Evolutionary conservation across 2,797 vertebrate species (phyloP).

Genomic region (Tadarida brasiliensis): DNA sequence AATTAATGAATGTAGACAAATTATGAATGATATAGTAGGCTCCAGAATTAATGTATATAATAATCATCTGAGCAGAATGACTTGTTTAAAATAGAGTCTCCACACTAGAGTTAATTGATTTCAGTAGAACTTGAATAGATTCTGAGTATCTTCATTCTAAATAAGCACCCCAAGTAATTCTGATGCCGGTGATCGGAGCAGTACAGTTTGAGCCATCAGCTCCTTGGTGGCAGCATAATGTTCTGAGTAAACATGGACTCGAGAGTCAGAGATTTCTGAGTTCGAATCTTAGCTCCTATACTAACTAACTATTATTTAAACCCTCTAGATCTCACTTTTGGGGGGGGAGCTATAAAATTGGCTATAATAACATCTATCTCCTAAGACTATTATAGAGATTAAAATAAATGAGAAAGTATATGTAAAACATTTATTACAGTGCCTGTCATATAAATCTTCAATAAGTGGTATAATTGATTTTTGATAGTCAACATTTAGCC

Average conservation of each 20-base stretch:
- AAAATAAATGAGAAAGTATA: constrained; percentile 57
- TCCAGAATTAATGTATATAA: constrained; percentile 39
- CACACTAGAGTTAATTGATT: constrained; percentile 1
- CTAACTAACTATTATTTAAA: constrained; percentile 4
- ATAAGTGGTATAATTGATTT: constrained; percentile 51
- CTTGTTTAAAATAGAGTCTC: constrained; percentile 28
- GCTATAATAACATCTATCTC: neutral
- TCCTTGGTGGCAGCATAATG: neutral
- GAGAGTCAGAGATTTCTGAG: neutral
- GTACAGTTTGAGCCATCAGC: neutral
- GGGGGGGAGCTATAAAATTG: neutral
- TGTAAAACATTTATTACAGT: constrained; percentile 11
- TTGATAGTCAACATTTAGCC: constrained; percentile 33
- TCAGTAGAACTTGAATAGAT: constrained; percentile 1
- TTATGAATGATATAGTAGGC: neutral
- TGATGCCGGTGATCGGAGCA: constrained; percentile 17
- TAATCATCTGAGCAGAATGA: constrained; percentile 9
- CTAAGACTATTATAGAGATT: constrained; percentile 28
- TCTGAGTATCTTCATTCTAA: neutral
- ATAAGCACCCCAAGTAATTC: neutral
- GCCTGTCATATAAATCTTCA: constrained; percentile 14
- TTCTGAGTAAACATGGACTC: constrained; percentile 10
- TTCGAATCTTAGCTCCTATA: constrained; percentile 15
- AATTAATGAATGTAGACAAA: constrained; percentile 48
- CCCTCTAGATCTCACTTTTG: neutral